Conservation (phyloP, 2,113 vertebrate species). For the Oncorhynchus masou region DNA sequence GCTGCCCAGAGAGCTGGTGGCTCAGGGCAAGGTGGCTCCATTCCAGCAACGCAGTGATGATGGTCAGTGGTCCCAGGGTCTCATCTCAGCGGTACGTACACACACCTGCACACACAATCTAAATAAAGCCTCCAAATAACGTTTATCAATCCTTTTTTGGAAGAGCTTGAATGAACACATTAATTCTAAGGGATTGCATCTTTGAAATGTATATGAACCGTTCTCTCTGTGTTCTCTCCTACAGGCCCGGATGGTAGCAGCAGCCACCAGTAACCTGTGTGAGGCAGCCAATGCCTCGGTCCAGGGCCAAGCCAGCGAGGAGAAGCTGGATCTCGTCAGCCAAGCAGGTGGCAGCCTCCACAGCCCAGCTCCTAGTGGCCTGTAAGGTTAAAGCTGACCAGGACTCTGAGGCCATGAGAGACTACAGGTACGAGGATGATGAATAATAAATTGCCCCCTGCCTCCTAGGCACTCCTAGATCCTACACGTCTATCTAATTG, state of each 20-base stretch:
- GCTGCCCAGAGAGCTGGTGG: conserved; percentile 97
- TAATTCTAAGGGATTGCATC: not conserved
- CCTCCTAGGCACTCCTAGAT: not conserved
- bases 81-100: conserved; percentile 95
- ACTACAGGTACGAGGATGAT: conserved; percentile 80
- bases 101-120: not conserved
- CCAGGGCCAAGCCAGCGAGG: conserved; percentile 96
- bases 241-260: conserved; percentile 97
- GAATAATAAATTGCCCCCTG: not conserved
- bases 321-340: conserved; percentile 98
- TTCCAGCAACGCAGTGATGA: conserved; percentile 96
- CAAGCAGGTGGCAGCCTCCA: conserved; percentile 97
- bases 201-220: not conserved
- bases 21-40: conserved; percentile 98
- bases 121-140: not conserved
- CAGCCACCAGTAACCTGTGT: conserved; percentile 95
- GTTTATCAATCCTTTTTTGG: not conserved
- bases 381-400: conserved; percentile 99
- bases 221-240: not conserved
- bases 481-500: too few species aligned
- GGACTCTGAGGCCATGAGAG: conserved; percentile 97
- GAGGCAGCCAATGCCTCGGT: conserved; percentile 97
- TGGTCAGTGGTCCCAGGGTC: conserved; percentile 98
- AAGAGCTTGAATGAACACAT: too few species aligned
- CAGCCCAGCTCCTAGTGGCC: conserved; percentile 94